Evolutionary conservation across 2,797 vertebrate genomes (phyloP), one percentile per base, ranked within the genome.

Genomic region (Fratercula arctica): DNA sequence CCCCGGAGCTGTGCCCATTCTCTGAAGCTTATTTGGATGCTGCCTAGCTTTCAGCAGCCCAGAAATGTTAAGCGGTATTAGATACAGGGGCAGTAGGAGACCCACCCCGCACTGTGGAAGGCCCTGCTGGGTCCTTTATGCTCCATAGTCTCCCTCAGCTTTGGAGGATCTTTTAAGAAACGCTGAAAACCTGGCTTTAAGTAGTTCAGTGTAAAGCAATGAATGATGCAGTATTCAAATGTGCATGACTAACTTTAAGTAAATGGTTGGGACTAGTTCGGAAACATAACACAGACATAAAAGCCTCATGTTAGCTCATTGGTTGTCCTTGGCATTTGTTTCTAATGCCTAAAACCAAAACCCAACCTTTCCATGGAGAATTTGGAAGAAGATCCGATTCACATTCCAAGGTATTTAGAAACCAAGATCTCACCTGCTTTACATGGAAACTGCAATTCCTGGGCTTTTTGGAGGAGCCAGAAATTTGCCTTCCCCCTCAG

Each of bases 361-460:
- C 0, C 4, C 35, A 84, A 2, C 19, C 73, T 96, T 96, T 93
- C 86, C 66, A 24, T 80, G 46, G 31, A 81, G 39, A 81, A 86
- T 91, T 69, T 88, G 90, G 72, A 81, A 48, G 67, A 86, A 41
- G 79, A 89, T 75, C 56, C 81, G 50, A 64, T 89, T 81, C 82
- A 41, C 0, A 1, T 56, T 87, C 76, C 92, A 91, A 67, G 37
- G 57, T 85, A 51, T 85, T 93, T 81, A 82, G 76, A 94, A 96
- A 91, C 59, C 73, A 84, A 67, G 39, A 84, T 81, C 73, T 92
- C 79, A 87, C 79, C 85, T 95, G 73, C 63, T 92, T 93, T 91
- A 79, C 73, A 85, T 74, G 93, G 73, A 92, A 96, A 92, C 54
- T 95, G 68, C 76, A 94, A 90, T 92, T 93, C 85, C 76, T 73